Conservation (phyloP, 2,888 invertebrate genomes). For the Habroteleia sp. region DNA sequence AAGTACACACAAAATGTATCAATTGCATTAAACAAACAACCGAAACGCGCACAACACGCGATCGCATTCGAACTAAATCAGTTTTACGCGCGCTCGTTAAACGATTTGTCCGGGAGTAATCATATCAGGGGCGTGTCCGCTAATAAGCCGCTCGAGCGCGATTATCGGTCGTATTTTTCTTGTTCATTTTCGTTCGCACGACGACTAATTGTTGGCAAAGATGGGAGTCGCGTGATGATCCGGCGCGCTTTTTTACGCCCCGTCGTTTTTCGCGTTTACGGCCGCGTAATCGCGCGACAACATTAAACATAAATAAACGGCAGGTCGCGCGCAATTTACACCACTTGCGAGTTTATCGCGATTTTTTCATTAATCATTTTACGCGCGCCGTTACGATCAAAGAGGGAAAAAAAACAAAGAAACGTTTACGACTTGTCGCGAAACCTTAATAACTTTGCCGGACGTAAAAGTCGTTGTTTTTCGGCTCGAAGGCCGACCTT, state of each 20-base stretch:
- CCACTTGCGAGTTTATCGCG: conserved; percentile 13
- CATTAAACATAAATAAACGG: conserved; percentile 21
- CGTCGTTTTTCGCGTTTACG: conserved; percentile 8
- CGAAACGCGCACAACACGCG: too few relatives aligned
- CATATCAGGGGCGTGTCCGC: too few relatives aligned
- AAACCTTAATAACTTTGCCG: too few relatives aligned
- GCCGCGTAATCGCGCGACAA: conserved; percentile 6
- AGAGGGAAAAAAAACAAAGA: too few relatives aligned
- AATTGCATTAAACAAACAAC: too few relatives aligned
- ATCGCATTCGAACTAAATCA: too few relatives aligned
- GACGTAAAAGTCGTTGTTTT: conserved; percentile 25
- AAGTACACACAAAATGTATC: too few relatives aligned
- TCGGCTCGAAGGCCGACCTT: conserved; percentile 11
- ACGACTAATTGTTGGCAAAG: conserved; percentile 66
- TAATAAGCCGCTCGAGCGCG: too few relatives aligned
- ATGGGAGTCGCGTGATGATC: conserved; percentile 47
- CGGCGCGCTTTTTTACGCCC: neutral
- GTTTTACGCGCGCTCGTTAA: too few relatives aligned
- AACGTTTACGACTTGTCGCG: conserved; percentile 30
- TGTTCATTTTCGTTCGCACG: too few relatives aligned
- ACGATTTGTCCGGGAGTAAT: too few relatives aligned
- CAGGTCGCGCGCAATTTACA: conserved; percentile 1
- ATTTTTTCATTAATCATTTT: conserved; percentile 34
- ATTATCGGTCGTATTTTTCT: too few relatives aligned
- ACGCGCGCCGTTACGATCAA: conserved; percentile 4